Conservation (phyloP, 1,140 invertebrate genomes). For the Anoplolepis gracilipes region DNA sequence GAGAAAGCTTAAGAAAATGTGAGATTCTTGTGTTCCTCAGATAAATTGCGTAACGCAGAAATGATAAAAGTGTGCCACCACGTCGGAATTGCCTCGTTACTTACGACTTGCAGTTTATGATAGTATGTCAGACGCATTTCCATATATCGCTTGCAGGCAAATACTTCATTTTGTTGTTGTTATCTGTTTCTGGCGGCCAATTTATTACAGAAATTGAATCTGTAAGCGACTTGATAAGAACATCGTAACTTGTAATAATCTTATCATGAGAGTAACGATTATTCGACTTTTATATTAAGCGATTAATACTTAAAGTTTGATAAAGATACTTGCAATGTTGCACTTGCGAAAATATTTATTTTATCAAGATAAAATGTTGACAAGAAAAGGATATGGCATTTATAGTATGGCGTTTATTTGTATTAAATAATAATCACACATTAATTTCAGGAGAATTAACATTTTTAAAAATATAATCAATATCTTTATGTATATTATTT, state of each 20-base stretch:
- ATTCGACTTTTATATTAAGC: background rate
- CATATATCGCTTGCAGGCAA: slow-evolving; percentile 6
- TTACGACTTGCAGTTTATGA: background rate
- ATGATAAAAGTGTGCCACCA: slow-evolving; percentile 26
- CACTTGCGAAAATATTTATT: slow-evolving; percentile 21
- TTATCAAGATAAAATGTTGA: background rate
- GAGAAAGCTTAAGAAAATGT: slow-evolving; percentile 43
- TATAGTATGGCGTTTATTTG: background rate
- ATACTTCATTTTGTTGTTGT: slow-evolving; percentile 13
- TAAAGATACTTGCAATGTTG: background rate
- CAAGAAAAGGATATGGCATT: background rate
- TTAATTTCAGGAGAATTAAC: background rate
- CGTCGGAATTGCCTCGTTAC: background rate
- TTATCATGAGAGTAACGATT: slow-evolving; percentile 6
- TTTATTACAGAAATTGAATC: slow-evolving; percentile 1
- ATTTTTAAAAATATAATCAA: background rate
- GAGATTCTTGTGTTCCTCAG: slow-evolving; percentile 6
- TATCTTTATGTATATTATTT: background rate
- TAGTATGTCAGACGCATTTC: slow-evolving; percentile 20
- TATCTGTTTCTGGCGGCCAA: background rate
- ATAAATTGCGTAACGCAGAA: slow-evolving; percentile 32
- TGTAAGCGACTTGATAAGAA: background rate
- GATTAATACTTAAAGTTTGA: background rate
- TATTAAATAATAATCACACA: background rate
- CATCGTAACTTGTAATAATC: slow-evolving; percentile 30